These are phyloP conservation scores for Meteorus sp. DNA, from an alignment of 1,140 invertebrate species.

Conservation along the genomic window DNA sequence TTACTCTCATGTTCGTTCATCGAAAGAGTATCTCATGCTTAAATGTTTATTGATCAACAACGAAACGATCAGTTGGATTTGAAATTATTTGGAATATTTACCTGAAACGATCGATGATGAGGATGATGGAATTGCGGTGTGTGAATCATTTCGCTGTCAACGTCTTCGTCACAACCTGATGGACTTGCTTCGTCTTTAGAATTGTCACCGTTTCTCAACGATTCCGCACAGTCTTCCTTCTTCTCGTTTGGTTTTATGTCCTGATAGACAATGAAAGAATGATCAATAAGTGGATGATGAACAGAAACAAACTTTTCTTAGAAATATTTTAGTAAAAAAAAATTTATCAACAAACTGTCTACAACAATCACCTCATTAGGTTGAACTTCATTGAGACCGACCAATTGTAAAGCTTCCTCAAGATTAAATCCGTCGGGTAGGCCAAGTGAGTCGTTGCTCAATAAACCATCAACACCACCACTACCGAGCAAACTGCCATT, in stretches of 20 bases:
- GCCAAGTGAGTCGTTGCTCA: slow-evolving; percentile 51
- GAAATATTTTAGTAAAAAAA: not conserved
- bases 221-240: slow-evolving; percentile 20
- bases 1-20: too few relatives aligned
- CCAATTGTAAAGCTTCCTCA: slow-evolving; percentile 72
- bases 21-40: too few relatives aligned
- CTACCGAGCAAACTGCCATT: slow-evolving; percentile 44
- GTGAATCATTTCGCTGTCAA: slow-evolving; percentile 65
- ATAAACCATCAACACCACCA: slow-evolving; percentile 46
- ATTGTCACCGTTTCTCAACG: slow-evolving; percentile 1
- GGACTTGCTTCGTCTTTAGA: slow-evolving; percentile 28
- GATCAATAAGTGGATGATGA: too few relatives aligned
- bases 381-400: slow-evolving; percentile 69
- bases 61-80: too few relatives aligned
- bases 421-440: slow-evolving; percentile 68
- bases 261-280: too few relatives aligned
- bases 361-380: slow-evolving; percentile 47
- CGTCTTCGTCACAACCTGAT: slow-evolving; percentile 40
- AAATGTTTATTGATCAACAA: too few relatives aligned
- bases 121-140: slow-evolving; percentile 68
- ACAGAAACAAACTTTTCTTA: not conserved
- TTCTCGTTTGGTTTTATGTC: slow-evolving; percentile 28
- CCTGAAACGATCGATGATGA: slow-evolving; percentile 63
- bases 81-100: slow-evolving; percentile 40
- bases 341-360: not conserved